phyloP scores from a whole-genome alignment of 92 coral and sea anemone species.

The Isaurus tuberculatus region DNA sequence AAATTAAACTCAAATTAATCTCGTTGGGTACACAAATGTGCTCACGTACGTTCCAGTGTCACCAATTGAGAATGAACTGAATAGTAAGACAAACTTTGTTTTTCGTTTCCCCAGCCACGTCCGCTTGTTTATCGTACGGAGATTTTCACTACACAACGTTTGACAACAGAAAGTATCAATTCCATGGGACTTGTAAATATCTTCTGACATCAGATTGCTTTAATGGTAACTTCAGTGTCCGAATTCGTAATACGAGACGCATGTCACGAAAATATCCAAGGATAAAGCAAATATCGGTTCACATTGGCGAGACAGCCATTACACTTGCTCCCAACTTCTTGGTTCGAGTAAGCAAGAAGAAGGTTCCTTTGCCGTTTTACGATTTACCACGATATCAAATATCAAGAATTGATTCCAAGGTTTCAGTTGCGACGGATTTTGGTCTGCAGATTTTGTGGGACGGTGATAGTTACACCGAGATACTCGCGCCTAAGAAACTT shows the following conservation, averaged over 20 bases:
- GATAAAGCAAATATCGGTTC: conserved; percentile 83
- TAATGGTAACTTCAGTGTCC: conserved; percentile 80
- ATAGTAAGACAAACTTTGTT: background rate
- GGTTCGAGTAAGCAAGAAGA: conserved; percentile 81
- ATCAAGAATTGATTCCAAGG: conserved; percentile 67
- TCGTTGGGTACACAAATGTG: background rate
- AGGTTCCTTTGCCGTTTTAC: conserved; percentile 71
- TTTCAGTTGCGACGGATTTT: conserved; percentile 68
- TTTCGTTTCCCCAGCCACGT: conserved; percentile 69
- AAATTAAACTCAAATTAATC: too few relatives aligned
- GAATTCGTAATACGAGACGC: conserved; percentile 86
- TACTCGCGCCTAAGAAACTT: conserved; percentile 83
- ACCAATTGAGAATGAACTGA: too few relatives aligned
- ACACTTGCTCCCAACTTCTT: conserved; percentile 62
- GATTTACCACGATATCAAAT: conserved; percentile 82
- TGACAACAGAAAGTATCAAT: conserved; percentile 93
- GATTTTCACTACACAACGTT: conserved; percentile 96
- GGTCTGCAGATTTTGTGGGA: conserved; percentile 93
- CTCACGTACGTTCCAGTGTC: too few relatives aligned
- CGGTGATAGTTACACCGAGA: conserved; percentile 90
- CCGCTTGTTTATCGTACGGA: conserved; percentile 89
- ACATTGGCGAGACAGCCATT: conserved; percentile 68
- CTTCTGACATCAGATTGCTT: conserved; percentile 84
- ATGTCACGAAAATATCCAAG: conserved; percentile 71
- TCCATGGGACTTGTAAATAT: conserved; percentile 91